A percentile compares a stretch with the other conserved stretches of the same genome.
Evolutionary conservation across 2,113 vertebrate genomes (phyloP).

Genomic region (Dipodomys spectabilis): DNA sequence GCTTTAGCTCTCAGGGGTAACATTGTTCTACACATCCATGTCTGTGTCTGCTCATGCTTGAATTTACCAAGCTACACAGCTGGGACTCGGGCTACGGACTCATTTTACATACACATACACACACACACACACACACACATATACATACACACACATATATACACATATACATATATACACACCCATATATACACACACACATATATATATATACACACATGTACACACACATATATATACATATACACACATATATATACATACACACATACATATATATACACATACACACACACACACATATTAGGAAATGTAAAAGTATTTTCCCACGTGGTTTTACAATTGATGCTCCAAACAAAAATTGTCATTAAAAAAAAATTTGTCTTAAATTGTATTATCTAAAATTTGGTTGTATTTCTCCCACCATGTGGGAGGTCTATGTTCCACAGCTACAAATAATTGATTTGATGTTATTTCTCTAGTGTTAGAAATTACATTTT

Average conservation of each 20-base stretch:
- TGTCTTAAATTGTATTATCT: conserved; percentile 1
- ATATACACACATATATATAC: too few species aligned
- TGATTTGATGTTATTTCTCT: neutral
- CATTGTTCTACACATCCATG: neutral
- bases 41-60: neutral
- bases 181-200: too few species aligned
- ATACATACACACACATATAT: too few species aligned
- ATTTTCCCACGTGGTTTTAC: conserved; percentile 30
- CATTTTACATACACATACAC: neutral
- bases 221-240: too few species aligned
- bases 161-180: too few species aligned
- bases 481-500: neutral
- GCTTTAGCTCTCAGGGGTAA: neutral
- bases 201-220: too few species aligned
- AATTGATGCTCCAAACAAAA: neutral
- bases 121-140: too few species aligned
- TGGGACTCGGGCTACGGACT: neutral
- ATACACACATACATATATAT: too few species aligned
- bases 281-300: neutral
- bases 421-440: neutral
- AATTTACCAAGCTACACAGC: neutral
- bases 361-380: neutral
- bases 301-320: conserved; percentile 3
- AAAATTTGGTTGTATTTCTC: neutral
- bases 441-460: neutral